phyloP scores from a whole-genome alignment of 2,113 vertebrate species.

The Leucosticte australis region DNA sequence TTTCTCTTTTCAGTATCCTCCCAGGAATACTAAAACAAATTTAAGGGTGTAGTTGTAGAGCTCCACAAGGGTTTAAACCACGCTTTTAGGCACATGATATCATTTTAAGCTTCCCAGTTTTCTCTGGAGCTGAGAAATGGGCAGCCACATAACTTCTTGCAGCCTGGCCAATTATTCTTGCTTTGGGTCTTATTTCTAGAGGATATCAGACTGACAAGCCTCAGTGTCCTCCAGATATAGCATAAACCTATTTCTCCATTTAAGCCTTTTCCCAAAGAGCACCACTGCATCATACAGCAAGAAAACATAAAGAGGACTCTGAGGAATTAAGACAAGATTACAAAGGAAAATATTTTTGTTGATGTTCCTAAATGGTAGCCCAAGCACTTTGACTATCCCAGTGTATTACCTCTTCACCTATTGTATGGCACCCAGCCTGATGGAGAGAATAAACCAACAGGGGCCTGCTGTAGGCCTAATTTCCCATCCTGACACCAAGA shows the following conservation, averaged over 20 bases:
- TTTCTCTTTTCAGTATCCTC: neutral
- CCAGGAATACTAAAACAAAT: neutral
- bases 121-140: neutral
- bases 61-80: neutral
- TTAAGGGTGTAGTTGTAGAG: neutral
- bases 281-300: neutral
- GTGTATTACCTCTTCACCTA: neutral
- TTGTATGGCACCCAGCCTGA: neutral
- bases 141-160: neutral
- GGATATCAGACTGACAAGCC: neutral
- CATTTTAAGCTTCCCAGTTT: neutral
- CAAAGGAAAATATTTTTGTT: neutral
- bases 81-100: neutral
- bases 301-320: neutral
- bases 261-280: neutral
- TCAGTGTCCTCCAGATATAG: neutral
- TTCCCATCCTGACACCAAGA: neutral
- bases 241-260: neutral
- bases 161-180: neutral
- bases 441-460: neutral
- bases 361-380: neutral
- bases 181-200: neutral
- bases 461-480: neutral
- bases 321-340: neutral
- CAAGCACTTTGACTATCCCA: neutral